These are phyloP conservation scores for Monarcha castaneiventris DNA, from an alignment of 2,113 vertebrate species.

Conservation along the genomic window DNA sequence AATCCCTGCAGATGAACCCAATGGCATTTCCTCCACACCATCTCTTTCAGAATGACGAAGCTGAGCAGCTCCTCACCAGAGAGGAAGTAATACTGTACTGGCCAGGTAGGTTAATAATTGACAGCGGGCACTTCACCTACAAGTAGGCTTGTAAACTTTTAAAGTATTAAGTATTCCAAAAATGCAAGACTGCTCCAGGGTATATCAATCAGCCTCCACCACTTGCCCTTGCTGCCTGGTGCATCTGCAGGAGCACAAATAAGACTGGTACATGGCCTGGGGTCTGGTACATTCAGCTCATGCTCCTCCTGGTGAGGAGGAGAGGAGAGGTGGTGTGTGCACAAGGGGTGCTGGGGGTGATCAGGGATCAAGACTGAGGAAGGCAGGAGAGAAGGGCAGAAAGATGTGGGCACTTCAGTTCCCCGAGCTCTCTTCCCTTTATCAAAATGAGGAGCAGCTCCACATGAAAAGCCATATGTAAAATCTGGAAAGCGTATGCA, in stretches of 20 bases:
- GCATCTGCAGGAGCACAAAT: neutral
- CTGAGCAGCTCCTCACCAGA: neutral
- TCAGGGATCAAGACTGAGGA: neutral
- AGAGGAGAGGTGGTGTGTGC: neutral
- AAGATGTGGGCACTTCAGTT: neutral
- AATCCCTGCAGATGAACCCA: neutral
- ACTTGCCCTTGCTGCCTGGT: neutral
- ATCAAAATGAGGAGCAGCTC: neutral
- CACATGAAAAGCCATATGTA: neutral
- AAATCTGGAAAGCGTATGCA: neutral
- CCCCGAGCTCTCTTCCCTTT: neutral
- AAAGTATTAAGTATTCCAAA: conserved; percentile 50
- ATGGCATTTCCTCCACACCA: neutral
- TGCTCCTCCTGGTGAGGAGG: fast-evolving
- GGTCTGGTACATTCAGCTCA: neutral
- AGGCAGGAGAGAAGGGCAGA: neutral
- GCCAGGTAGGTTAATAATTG: conserved; percentile 48
- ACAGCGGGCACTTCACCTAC: neutral
- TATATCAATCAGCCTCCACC: neutral
- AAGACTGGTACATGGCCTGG: neutral
- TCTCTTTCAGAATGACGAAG: neutral
- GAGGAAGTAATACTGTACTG: neutral
- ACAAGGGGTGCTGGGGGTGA: neutral
- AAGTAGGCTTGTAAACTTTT: neutral
- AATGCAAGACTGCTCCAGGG: neutral